Evolutionary conservation across 2,797 vertebrate species (phyloP), one percentile per base, ranked within the genome.

Genomic region (Onychomys arenicola): DNA sequence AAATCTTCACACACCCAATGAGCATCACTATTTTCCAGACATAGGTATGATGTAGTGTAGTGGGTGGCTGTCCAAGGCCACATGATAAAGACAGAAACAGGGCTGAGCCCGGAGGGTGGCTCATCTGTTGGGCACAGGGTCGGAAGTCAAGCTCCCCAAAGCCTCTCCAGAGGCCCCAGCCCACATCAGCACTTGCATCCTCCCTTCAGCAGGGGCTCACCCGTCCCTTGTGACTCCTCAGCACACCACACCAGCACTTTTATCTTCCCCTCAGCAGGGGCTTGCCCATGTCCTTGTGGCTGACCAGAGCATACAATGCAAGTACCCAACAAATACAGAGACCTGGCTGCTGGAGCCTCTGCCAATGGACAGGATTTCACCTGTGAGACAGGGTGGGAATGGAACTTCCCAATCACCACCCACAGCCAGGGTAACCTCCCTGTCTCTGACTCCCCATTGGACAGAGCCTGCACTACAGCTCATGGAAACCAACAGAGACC

Each of bases 1-100:
- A 0, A 0, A 14, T 9, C 63, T 16, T 23, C 91, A 61, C 32
- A 25, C 0, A 1, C 37, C 32, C 1, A 0, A 12, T 0, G 14
- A 49, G 37, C 57, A 40, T 4, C 32, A 1, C 34, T 13, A 8
- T 21, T 16, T 46, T 49, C 80, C 25, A 57, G 85, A 63, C 8
- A 0, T 0, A n/a, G 34, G 27, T 63, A 1, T 0, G 0, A 57
- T 3, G 46, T 19, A 34, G 17, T 10, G 34, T 67, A 12, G 57
- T 25, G 52, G 1, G 25, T 16, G 55, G 89, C 14, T 1, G 0
- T 43, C 83, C 21, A 9, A 78, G 63, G 27, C 37, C 37, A 9
- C 4, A 0, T 2, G 0, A n/a, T 1, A 17, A n/a, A n/a, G 40
- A 29, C 5, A 61, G 61, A 34, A 85, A 4, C 40, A 1, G 7